These are phyloP conservation scores for Sarcophilus harrisii DNA, from an alignment of 2,797 vertebrate genomes.

Conservation along the genomic window DNA sequence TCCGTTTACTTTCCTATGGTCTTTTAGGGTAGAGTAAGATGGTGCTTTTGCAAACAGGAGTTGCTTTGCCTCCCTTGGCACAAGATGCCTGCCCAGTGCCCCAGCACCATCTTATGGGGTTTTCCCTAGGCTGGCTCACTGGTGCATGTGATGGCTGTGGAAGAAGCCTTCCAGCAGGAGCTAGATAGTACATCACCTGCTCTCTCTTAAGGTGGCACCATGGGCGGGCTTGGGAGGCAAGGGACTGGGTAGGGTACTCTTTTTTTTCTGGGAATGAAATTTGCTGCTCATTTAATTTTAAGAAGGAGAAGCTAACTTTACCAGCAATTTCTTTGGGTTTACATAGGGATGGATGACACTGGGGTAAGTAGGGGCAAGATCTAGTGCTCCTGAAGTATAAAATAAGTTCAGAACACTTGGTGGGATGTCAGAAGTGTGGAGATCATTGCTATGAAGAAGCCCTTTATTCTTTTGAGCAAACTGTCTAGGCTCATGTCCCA, in stretches of 20 bases:
- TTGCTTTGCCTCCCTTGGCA: background rate
- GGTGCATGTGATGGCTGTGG: background rate
- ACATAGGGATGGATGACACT: background rate
- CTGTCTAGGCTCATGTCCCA: background rate
- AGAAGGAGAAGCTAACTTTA: background rate
- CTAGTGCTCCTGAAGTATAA: too few species aligned
- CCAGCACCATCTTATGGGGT: background rate
- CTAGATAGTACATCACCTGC: background rate
- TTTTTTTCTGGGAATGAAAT: background rate
- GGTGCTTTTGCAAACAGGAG: background rate
- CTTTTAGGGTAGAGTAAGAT: background rate
- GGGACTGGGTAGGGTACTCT: background rate
- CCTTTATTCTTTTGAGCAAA: background rate
- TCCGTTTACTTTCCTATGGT: background rate
- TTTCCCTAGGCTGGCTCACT: background rate
- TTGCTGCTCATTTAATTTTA: background rate
- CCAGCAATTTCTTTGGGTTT: background rate
- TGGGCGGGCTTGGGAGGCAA: background rate
- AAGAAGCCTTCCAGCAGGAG: background rate
- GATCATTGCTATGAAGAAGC: background rate
- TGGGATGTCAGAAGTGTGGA: background rate
- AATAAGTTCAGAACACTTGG: background rate
- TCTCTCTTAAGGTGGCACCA: background rate
- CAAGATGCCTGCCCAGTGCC: background rate
- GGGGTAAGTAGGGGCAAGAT: background rate